phyloP scores from a whole-genome alignment of 2,113 vertebrate species.

The Megatriorchis doriae region DNA sequence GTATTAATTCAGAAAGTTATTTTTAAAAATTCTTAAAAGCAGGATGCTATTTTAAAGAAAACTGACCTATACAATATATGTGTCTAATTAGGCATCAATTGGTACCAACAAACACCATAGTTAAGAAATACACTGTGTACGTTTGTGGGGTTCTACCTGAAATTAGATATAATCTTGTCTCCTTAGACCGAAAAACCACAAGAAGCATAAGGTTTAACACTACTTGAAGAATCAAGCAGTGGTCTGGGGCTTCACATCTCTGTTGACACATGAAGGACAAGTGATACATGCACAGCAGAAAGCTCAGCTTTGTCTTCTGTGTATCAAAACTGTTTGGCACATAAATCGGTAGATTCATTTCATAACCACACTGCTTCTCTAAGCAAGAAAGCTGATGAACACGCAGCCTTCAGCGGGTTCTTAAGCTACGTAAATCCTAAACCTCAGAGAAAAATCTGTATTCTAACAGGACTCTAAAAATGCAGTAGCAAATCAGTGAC shows the following conservation, averaged over 20 bases:
- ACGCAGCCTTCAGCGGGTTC: neutral
- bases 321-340: neutral
- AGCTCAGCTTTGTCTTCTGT: neutral
- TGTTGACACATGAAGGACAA: fast-evolving
- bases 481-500: neutral
- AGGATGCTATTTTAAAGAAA: neutral
- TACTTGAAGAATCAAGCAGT: neutral
- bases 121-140: neutral
- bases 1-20: neutral
- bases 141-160: neutral
- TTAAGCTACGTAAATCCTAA: neutral
- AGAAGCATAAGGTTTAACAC: neutral
- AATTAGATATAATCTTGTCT: neutral
- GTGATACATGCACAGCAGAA: fast-evolving
- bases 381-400: neutral
- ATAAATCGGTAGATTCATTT: neutral
- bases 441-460: neutral
- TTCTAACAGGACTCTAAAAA: neutral
- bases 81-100: neutral
- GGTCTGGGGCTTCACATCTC: neutral
- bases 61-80: neutral
- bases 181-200: neutral
- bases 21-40: neutral
- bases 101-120: neutral
- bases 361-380: neutral